phyloP scores from a whole-genome alignment of 2,113 vertebrate genomes.

The Cathartes aura region DNA sequence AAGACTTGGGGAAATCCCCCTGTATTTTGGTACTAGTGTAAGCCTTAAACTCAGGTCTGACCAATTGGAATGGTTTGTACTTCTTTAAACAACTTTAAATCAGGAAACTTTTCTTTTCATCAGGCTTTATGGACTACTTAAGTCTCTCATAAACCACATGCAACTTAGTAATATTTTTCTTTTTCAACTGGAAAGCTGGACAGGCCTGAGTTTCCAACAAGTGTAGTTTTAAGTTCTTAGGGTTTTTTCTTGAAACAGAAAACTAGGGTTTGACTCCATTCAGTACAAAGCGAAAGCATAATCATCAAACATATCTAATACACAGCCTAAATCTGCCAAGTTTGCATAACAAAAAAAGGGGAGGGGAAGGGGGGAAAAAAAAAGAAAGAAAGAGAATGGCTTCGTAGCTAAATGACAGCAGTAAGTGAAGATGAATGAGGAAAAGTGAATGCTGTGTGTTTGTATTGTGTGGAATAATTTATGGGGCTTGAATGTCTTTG shows the following conservation, averaged over 20 bases:
- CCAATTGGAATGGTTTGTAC: neutral
- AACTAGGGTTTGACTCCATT: neutral
- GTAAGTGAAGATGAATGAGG: neutral
- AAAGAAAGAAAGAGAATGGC: neutral
- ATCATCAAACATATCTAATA: neutral
- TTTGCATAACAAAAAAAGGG: neutral
- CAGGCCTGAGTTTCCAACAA: neutral
- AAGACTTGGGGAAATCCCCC: neutral
- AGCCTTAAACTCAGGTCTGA: neutral
- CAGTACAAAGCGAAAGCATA: neutral
- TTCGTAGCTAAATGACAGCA: neutral
- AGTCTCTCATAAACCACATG: neutral
- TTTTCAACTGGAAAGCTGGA: neutral
- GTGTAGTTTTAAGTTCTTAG: neutral
- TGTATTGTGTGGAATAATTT: slow-evolving; percentile 11
- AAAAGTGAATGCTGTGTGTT: neutral
- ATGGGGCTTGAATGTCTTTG: neutral
- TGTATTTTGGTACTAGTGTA: neutral
- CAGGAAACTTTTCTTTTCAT: neutral
- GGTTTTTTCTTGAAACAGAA: neutral
- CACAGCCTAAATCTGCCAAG: neutral
- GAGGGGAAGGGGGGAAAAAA: rapidly evolving
- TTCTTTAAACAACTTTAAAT: neutral
- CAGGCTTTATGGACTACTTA: neutral
- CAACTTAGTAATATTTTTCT: neutral